A percentile compares a stretch with the other conserved stretches of the same genome.
phyloP scores from a whole-genome alignment of 2,113 vertebrate genomes.

The Prochilodus magdalenae region DNA sequence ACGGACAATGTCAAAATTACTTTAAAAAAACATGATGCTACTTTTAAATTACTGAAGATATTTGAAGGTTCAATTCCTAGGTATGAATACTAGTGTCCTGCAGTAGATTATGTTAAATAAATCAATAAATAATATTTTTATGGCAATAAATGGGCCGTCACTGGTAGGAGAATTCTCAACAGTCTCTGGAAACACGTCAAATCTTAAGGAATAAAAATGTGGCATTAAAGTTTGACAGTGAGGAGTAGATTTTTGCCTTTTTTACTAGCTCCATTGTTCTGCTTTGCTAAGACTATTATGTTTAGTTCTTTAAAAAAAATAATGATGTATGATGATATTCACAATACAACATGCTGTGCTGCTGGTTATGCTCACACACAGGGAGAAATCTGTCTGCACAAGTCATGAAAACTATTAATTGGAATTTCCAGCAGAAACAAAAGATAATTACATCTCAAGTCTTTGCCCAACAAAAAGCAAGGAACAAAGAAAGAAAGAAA shows the following conservation, averaged over 20 bases:
- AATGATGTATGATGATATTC: conserved; percentile 8
- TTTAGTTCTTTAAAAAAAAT: conserved; percentile 3
- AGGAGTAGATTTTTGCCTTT: neutral
- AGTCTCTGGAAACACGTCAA: too few relatives aligned
- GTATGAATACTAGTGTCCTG: too few relatives aligned
- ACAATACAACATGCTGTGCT: conserved; percentile 15
- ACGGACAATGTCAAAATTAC: too few relatives aligned
- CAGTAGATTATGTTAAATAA: too few relatives aligned
- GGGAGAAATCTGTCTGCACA: conserved; percentile 51
- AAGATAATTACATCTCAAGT: conserved; percentile 31
- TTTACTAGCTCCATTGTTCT: neutral
- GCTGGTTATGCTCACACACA: conserved; percentile 19
- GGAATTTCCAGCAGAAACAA: conserved; percentile 31
- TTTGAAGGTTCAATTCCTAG: too few relatives aligned
- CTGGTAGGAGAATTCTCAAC: too few relatives aligned
- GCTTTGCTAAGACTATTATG: conserved; percentile 11
- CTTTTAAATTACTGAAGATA: too few relatives aligned
- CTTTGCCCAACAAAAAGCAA: neutral
- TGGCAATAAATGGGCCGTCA: too few relatives aligned
- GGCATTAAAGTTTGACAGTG: neutral
- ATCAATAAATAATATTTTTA: too few relatives aligned
- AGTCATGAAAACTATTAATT: conserved; percentile 41
- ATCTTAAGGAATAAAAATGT: too few relatives aligned
- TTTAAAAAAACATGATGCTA: too few relatives aligned
- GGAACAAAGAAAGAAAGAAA: neutral